These are phyloP conservation scores for Myotis findleyi DNA, from an alignment of 2,797 vertebrate genomes.

Conservation along the genomic window DNA sequence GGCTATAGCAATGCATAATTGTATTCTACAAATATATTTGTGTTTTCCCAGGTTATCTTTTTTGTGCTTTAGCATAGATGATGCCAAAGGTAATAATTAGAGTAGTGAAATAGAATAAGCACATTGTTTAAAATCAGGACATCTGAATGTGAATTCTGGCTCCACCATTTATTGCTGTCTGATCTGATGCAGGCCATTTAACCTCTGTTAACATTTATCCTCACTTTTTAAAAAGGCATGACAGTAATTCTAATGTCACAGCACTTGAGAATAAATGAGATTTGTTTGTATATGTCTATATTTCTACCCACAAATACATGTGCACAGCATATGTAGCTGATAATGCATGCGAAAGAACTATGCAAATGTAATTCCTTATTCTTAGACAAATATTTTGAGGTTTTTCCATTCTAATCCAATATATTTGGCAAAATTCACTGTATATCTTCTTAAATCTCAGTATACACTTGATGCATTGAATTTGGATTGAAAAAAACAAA, in stretches of 20 bases:
- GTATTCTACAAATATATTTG: not conserved
- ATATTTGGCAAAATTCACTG: not conserved
- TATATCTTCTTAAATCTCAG: not conserved
- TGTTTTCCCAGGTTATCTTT: not conserved
- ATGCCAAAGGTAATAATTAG: not conserved
- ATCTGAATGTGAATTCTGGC: not conserved
- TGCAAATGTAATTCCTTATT: not conserved
- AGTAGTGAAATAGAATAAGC: not conserved
- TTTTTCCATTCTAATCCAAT: not conserved
- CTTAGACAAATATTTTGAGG: not conserved
- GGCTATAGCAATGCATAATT: not conserved
- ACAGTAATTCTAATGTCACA: not conserved
- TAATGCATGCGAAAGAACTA: not conserved
- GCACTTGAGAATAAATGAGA: not conserved
- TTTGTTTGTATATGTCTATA: not conserved
- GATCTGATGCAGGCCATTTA: not conserved
- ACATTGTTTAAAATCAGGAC: not conserved
- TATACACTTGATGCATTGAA: not conserved
- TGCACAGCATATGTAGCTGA: not conserved
- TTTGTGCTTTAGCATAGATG: not conserved
- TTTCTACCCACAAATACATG: not conserved
- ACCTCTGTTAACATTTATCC: not conserved
- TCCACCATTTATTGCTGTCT: not conserved
- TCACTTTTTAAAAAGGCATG: not conserved
- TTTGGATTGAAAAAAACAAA: not conserved